Evolutionary conservation across 1,140 invertebrate species (phyloP), one percentile per base, ranked within the genome.

Genomic region (Teleogryllus occipitalis): DNA sequence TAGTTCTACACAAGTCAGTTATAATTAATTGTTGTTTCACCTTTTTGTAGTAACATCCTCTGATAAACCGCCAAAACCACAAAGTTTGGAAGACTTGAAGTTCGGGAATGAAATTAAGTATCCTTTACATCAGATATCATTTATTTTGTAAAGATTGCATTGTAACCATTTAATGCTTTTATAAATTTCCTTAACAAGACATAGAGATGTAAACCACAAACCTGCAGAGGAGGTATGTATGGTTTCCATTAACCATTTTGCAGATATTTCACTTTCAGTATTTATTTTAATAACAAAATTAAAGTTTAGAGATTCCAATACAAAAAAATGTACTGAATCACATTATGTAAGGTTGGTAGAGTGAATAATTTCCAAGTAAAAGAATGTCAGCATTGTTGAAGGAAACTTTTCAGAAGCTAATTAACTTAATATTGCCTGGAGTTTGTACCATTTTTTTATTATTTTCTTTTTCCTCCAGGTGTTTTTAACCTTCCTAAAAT

Each of bases 281-380:
- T 18, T 39, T 78, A 49, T 39, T 79, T 18, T 78, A 78, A 79
- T 79, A 79, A 15, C n/a, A 27, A 79, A 15, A 80, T 79, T 80
- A 0, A 79, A 65, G 22, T 46, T 80, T 79, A 76, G 21, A 14
- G 15, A 15, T 18, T 79, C 46, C 47, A 14, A 14, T 79, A 10
- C 39, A 12, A 78, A n/a, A 39, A n/a, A n/a, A n/a, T 79, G 8
- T 79, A 46, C 27, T n/a, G 5, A 39, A 39, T 39, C 5, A 39
- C 27, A 39, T 39, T 39, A 39, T 39, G 27, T 39, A 39, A 39
- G 27, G 27, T 39, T 39, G 27, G 5, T 39, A 39, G 27, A 39
- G 27, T 39, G 27, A 39, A 2, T 39, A 39, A 39, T 39, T 39
- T 39, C 5, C 1, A 39, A 39, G 27, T 39, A 39, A 39, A 39